Base-by-base conservation (phyloP, 2,113 vertebrate genomes). In the Chascanopsetta lugubris region DNA sequence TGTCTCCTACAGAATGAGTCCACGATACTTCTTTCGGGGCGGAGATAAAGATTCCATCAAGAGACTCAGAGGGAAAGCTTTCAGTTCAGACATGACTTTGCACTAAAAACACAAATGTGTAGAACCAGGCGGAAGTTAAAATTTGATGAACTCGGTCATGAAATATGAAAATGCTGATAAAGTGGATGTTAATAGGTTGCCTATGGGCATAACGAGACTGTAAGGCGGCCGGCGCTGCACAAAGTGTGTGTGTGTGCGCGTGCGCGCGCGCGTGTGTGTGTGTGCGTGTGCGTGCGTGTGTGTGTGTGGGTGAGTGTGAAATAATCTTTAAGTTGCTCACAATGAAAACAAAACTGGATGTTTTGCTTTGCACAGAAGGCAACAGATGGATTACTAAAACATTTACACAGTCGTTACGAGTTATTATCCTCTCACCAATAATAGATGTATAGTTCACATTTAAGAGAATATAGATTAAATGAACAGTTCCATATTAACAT, bases 101-200 rank as follows among this genome's bases (percentile, higher is more conserved):
- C 77, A 76, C 76, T 69, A 74, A 81, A 77, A 77, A 71, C 55
- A 75, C 59, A 70, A 54, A 61, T 20, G 49, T 56, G 63, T 15
- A 45, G 62, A 62, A 71, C 53, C 43, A 75, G 55, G 27, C 46
- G 25, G 21, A 36, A 66, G 62, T 88, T 69, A 81, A 84, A 83
- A 21, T 86, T 88, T 82, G 57, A 88, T 87, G 69, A 72, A 80
- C 27, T 34, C n/a, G 58, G 48, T 71, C 71, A 84, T 87, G 76
- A 90, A 86, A 85, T 80, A 88, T 86, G 64, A 66, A 90, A 72
- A 47, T 8, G 2, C 59, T 69, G 67, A 83, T 76, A 70, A 83
- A 85, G 67, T 69, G 73, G 79, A 73, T 68, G 75, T 81, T 85
- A 87, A 86, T 84, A 77, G 72, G 78, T 79, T 65, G 75, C 69